Base-by-base conservation (phyloP, 2,113 vertebrate species). In the Corvus cornix region DNA sequence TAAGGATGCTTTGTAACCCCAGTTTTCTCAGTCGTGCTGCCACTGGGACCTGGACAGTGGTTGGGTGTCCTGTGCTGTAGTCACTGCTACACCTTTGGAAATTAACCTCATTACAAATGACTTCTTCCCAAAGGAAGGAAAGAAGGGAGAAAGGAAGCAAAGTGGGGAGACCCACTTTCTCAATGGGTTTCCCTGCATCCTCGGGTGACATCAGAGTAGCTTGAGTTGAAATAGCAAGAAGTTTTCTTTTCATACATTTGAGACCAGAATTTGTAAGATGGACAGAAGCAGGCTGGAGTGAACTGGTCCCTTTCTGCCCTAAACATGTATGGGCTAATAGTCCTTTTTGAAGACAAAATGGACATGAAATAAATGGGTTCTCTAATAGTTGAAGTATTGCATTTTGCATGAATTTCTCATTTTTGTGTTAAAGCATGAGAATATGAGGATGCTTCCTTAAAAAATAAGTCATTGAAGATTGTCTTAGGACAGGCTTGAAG, bases 61-160 rank as follows among this genome's bases (percentile, higher is more conserved):
- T 18, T 90, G 4, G 1, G 11, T 75, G n/a, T 63, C 55, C 60
- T 3, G 0, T 37, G 62, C 35, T 56, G 12, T 52, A 46, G 69
- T 21, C 0, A 0, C 31, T 46, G 27, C 26, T 77, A 1, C 0
- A 0, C 22, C 49, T 44, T 63, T 68, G 48, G 59, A 35, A 39
- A 39, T 39, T n/a, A 73, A 20, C 22, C 12, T 58, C 26, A 39
- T 39, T 39, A 39, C 39, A 39, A 39, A 39, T 49, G 52, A 37
- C 33, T 62, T 70, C 8, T 5, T 39, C 39, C 39, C 39, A 39
- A 39, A 39, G 39, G 39, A 11, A 11, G 11, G 11, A 39, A 39
- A 11, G 39, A 12, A 39, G 39, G 39, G 39, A 39, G 39, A 39
- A 39, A 39, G 39, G 39, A 39, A 39, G 39, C 11, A 39, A 39